These are phyloP conservation scores for Calyptommatus sinebrachiatus DNA, from an alignment of 2,113 vertebrate species.

Conservation along the genomic window DNA sequence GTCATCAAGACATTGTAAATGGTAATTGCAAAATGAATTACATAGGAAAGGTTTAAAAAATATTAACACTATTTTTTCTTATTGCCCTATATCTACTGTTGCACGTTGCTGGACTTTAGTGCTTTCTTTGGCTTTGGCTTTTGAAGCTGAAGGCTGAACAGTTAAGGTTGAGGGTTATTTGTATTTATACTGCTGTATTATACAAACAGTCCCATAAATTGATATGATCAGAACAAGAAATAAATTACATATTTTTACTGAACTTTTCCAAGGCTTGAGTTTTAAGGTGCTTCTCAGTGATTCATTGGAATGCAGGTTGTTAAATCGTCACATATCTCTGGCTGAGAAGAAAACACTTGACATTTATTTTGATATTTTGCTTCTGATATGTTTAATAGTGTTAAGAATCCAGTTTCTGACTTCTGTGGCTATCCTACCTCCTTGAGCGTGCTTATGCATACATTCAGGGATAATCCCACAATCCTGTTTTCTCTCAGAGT, in stretches of 20 bases:
- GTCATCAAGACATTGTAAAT: conserved; percentile 80
- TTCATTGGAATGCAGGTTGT: background rate
- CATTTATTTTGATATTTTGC: conserved; percentile 3
- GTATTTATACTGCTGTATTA: conserved; percentile 23
- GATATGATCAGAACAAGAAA: conserved; percentile 19
- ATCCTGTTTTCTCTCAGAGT: background rate
- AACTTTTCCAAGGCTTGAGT: conserved; percentile 9
- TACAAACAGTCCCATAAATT: conserved; percentile 24
- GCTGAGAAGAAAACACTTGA: background rate
- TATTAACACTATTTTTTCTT: conserved; percentile 44
- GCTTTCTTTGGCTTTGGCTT: conserved; percentile 16
- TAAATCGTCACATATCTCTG: background rate
- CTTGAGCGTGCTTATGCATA: background rate
- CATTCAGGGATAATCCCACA: background rate
- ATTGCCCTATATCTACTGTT: conserved; percentile 35
- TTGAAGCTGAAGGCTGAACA: background rate
- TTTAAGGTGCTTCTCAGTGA: background rate
- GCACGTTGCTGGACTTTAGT: conserved; percentile 33
- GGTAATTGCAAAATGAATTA: conserved; percentile 74
- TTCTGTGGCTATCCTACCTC: background rate
- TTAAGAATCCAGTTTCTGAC: background rate
- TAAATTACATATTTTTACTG: conserved; percentile 35
- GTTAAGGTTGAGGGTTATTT: conserved; percentile 50
- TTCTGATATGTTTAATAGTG: conserved; percentile 1
- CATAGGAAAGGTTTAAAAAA: conserved; percentile 60